Conservation (phyloP, 2,888 invertebrate genomes). For the Monoplex corrugatus region DNA sequence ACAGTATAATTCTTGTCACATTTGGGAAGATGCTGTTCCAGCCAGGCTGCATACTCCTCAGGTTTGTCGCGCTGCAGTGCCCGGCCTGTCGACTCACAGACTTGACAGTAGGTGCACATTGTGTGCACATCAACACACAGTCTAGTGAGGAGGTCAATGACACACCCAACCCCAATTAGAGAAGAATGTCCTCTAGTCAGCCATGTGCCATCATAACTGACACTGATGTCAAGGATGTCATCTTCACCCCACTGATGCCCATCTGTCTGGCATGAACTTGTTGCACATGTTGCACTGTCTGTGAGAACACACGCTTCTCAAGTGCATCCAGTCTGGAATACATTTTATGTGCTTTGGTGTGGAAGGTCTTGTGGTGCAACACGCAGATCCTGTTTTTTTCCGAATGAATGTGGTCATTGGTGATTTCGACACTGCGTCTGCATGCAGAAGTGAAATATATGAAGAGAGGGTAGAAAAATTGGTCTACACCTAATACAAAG, state of each 20-base stretch:
- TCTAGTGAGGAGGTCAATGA: conserved; percentile 17
- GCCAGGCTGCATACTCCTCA: not conserved
- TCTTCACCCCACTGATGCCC: not conserved
- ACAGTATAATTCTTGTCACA: not conserved
- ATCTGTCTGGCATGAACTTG: not conserved
- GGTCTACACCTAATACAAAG: too few relatives aligned
- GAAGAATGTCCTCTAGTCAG: conserved; percentile 36
- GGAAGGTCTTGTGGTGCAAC: not conserved
- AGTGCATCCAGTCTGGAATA: not conserved
- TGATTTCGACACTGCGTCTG: too few relatives aligned
- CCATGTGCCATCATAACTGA: conserved; percentile 44
- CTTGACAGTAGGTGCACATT: conserved; percentile 36
- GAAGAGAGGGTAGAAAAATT: too few relatives aligned
- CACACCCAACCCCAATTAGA: conserved; percentile 22
- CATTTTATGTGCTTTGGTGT: not conserved
- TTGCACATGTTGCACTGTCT: not conserved
- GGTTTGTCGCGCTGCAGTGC: not conserved
- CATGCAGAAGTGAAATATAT: too few relatives aligned
- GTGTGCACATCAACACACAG: conserved; percentile 22
- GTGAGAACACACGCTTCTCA: not conserved
- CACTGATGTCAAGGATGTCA: conserved; percentile 26
- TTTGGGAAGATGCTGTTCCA: not conserved
- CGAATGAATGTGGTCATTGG: too few relatives aligned
- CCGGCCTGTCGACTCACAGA: conserved; percentile 18
- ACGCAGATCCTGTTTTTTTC: not conserved